Evolutionary conservation across 2,797 vertebrate genomes (phyloP).

Genomic region (Typhlichthys eigenmanni): DNA sequence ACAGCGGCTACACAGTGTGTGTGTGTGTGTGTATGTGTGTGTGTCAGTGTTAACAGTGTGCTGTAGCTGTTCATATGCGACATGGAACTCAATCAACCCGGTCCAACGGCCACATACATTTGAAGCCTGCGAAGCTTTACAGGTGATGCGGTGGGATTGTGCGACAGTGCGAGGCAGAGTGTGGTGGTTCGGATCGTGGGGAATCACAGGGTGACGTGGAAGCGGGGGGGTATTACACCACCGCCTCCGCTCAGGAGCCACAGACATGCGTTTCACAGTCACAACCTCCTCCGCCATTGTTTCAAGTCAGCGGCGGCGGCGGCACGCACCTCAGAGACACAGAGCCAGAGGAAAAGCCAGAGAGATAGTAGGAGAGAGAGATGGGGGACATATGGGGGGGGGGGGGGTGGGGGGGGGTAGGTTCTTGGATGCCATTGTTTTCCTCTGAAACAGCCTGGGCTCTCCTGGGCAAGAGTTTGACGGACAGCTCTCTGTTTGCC

Average conservation of each 20-base stretch:
- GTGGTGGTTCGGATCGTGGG: conserved; percentile 7
- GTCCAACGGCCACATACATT: conserved; percentile 53
- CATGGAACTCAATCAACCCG: conserved; percentile 52
- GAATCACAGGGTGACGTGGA: too few relatives aligned
- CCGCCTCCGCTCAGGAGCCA: too few relatives aligned
- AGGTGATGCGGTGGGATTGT: conserved; percentile 34
- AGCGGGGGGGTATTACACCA: too few relatives aligned
- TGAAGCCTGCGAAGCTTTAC: conserved; percentile 39
- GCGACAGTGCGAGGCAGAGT: conserved; percentile 53
- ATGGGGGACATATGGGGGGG: not conserved
- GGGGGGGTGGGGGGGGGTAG: conserved; percentile 5
- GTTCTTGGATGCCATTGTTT: conserved; percentile 61
- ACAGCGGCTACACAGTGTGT: conserved; percentile 13
- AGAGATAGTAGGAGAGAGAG: not conserved
- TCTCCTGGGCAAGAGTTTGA: conserved; percentile 72
- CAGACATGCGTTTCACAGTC: too few relatives aligned
- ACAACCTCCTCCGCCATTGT: too few relatives aligned
- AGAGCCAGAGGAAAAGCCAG: not conserved
- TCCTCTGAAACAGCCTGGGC: conserved; percentile 49
- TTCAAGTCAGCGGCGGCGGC: too few relatives aligned
- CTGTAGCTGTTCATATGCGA: conserved; percentile 41
- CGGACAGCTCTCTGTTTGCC: conserved; percentile 72
- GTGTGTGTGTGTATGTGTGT: conserved; percentile 2
- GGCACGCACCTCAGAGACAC: not conserved
- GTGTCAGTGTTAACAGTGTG: conserved; percentile 7